Conservation (phyloP, 2,113 vertebrate species). For the Natator depressus region DNA sequence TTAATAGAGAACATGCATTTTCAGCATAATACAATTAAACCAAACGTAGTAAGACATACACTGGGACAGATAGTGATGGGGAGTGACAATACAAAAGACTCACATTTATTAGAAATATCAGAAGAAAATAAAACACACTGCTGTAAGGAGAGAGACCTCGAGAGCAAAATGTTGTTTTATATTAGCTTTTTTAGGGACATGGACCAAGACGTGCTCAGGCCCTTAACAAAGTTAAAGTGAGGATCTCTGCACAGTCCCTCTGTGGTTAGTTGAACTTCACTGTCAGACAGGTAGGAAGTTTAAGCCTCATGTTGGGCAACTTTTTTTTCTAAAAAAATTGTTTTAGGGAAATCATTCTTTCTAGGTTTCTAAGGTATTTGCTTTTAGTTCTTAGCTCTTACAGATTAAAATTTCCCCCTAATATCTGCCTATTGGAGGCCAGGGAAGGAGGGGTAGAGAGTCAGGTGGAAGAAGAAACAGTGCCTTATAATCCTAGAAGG, state of each 20-base stretch:
- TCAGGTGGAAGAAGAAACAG: not conserved
- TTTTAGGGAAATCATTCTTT: not conserved
- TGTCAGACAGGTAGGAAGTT: accelerated
- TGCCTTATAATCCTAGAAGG: accelerated
- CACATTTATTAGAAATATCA: not conserved
- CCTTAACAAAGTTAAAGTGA: accelerated
- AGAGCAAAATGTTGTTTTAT: not conserved
- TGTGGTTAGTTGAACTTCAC: accelerated
- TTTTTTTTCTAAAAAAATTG: accelerated
- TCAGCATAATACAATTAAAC: not conserved
- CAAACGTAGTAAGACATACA: not conserved
- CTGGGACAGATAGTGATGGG: not conserved
- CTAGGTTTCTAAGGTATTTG: not conserved
- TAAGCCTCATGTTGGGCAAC: accelerated
- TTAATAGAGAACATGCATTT: not conserved
- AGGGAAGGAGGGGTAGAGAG: not conserved
- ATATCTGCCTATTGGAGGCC: accelerated
- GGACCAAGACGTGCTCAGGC: not conserved
- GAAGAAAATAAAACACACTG: accelerated
- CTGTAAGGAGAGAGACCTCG: not conserved
- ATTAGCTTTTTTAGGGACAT: not conserved
- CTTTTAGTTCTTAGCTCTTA: not conserved
- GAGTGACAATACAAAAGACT: not conserved
- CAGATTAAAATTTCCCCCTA: not conserved
- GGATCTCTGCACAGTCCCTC: not conserved